A percentile compares a stretch with the other conserved stretches of the same genome.
Conservation (phyloP, 2,797 vertebrate genomes). For the Hylomyscus alleni region DNA sequence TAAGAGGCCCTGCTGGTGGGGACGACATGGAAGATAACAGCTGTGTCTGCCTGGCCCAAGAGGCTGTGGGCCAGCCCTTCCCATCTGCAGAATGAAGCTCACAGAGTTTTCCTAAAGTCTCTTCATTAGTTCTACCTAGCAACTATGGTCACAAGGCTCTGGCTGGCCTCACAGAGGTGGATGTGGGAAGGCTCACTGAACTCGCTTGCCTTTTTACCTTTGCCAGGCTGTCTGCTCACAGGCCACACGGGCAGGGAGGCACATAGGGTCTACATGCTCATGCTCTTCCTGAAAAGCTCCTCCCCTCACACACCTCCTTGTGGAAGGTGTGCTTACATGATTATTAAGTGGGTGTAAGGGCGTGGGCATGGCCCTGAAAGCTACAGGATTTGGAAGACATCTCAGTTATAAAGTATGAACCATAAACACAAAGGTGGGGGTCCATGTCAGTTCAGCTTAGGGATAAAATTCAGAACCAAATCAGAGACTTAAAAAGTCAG, state of each 20-base stretch:
- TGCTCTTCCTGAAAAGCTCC: neutral
- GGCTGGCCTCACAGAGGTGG: neutral
- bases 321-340: neutral
- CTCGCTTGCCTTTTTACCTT: neutral
- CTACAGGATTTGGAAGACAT: neutral
- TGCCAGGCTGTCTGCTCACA: neutral
- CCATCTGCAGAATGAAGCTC: neutral
- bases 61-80: neutral
- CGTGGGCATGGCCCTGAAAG: neutral
- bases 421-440: neutral
- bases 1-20: slow-evolving; percentile 32
- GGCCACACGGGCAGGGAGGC: neutral
- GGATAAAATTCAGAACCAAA: neutral
- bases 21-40: neutral
- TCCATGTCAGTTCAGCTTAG: neutral
- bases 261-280: neutral
- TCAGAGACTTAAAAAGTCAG: neutral
- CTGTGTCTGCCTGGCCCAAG: neutral
- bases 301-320: neutral
- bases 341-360: too few species aligned
- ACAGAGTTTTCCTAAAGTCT: slow-evolving; percentile 19
- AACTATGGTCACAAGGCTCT: slow-evolving; percentile 26
- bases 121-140: slow-evolving; percentile 54
- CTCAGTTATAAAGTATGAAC: neutral
- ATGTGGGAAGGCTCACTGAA: neutral